Evolutionary conservation across 2,797 vertebrate genomes (phyloP).

Genomic region (Chaenodraco wilsoni): DNA sequence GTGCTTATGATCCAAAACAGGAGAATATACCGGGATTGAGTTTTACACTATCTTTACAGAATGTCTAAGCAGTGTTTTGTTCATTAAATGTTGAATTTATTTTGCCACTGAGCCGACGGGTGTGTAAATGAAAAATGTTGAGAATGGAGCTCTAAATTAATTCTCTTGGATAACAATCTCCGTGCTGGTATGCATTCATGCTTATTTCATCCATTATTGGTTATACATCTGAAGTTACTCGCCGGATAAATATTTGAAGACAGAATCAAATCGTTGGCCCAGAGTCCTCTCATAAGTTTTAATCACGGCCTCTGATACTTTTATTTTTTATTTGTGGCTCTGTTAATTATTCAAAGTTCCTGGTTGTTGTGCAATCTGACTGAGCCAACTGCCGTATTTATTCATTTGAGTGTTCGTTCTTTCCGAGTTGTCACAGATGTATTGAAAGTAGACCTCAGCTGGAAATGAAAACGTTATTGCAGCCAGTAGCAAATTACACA

Average conservation of each 20-base stretch:
- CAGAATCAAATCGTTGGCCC: conserved; percentile 45
- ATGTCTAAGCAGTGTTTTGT: conserved; percentile 44
- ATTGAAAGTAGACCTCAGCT: no score
- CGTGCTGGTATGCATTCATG: conserved; percentile 51
- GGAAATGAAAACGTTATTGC: no score
- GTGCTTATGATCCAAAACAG: conserved; percentile 22
- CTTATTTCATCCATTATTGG: conserved; percentile 55
- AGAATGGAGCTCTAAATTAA: conserved; percentile 62
- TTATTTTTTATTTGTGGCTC: conserved; percentile 34
- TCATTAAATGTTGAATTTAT: conserved; percentile 72
- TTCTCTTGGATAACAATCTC: conserved; percentile 48
- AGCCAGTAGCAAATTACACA: no score
- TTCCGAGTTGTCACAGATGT: not conserved
- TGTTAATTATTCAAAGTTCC: conserved; percentile 35
- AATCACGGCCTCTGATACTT: conserved; percentile 30
- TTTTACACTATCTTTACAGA: conserved; percentile 65
- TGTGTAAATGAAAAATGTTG: conserved; percentile 54
- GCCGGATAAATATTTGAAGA: conserved; percentile 57
- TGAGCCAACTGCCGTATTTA: conserved; percentile 32
- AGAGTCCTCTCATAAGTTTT: conserved; percentile 35
- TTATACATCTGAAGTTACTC: conserved; percentile 46
- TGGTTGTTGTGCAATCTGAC: conserved; percentile 43
- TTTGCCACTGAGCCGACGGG: conserved; percentile 50
- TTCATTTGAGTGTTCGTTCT: conserved; percentile 18
- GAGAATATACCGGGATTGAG: conserved; percentile 28